Percentiles rank a stretch among this genome's conserved stretches.
Evolutionary conservation across 2,888 invertebrate species (phyloP).

Genomic region (Cryptocephalus moraei): DNA sequence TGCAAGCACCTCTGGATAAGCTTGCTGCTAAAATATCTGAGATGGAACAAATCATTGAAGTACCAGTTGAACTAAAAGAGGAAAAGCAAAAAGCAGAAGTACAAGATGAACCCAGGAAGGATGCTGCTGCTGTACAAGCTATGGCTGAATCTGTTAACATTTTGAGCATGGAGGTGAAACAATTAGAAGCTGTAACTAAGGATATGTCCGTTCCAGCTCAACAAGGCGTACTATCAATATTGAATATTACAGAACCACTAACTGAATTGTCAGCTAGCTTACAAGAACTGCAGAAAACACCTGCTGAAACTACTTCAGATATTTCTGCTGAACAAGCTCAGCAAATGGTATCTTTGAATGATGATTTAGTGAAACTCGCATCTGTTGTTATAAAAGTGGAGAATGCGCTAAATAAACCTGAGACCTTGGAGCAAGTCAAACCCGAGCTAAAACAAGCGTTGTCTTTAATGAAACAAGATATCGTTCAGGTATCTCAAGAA

Average conservation of each 20-base stretch:
- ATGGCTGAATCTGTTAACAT: not conserved
- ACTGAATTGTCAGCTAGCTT: constrained; percentile 6
- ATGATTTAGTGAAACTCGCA: constrained; percentile 8
- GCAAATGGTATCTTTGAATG: constrained; percentile 6
- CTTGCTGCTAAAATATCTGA: constrained; percentile 1
- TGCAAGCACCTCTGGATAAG: not conserved
- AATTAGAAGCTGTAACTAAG: not conserved
- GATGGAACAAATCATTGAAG: not conserved
- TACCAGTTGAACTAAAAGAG: not conserved
- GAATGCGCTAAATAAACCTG: constrained; percentile 8
- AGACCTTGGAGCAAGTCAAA: constrained; percentile 3
- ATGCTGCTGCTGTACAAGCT: constrained; percentile 3
- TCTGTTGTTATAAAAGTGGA: constrained; percentile 5
- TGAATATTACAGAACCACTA: constrained; percentile 9
- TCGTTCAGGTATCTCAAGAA: not conserved
- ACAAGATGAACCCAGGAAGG: constrained; percentile 1
- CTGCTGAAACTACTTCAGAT: not conserved
- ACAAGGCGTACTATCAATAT: constrained; percentile 12
- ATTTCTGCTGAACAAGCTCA: constrained; percentile 5
- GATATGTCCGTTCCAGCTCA: constrained; percentile 1
- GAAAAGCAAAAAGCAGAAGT: not conserved
- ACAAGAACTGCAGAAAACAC: constrained; percentile 2
- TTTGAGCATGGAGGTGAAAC: not conserved
- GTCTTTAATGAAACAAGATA: not conserved
- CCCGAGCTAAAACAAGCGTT: constrained; percentile 9